phyloP scores from a whole-genome alignment of 1,140 invertebrate genomes.

The Diabrotica undecimpunctata region DNA sequence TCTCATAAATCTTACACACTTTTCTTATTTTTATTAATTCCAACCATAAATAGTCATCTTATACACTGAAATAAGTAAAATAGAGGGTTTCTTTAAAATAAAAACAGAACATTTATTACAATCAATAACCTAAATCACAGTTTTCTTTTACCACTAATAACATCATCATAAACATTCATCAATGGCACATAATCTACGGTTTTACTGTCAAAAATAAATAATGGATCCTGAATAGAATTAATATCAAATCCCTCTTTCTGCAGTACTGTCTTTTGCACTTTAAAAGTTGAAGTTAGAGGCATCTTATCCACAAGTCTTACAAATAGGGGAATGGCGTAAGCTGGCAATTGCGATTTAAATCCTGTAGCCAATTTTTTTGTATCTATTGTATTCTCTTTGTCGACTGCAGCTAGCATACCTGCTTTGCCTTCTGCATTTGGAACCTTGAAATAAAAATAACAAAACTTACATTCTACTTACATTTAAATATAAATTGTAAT shows the following conservation, averaged over 20 bases:
- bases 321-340: slow-evolving; percentile 86
- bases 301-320: slow-evolving; percentile 75
- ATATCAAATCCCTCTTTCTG: slow-evolving; percentile 75
- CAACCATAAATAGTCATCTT: too few relatives aligned
- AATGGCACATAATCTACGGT: slow-evolving; percentile 62
- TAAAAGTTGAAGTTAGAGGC: slow-evolving; percentile 87
- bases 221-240: slow-evolving; percentile 64
- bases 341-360: slow-evolving; percentile 68
- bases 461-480: background rate
- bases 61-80: too few relatives aligned
- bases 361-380: slow-evolving; percentile 60
- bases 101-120: too few relatives aligned
- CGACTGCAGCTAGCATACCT: slow-evolving; percentile 92
- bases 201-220: slow-evolving; percentile 70
- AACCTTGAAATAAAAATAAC: slow-evolving; percentile 53
- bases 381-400: slow-evolving; percentile 67
- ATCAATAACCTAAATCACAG: slow-evolving; percentile 7
- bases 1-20: too few relatives aligned
- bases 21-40: too few relatives aligned
- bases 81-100: too few relatives aligned
- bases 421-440: slow-evolving; percentile 85
- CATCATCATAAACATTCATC: slow-evolving; percentile 64
- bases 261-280: slow-evolving; percentile 84
- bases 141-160: slow-evolving; percentile 43
- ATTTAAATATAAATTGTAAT: slow-evolving; percentile 16